Evolutionary conservation across 1,140 invertebrate species (phyloP), one percentile per base, ranked within the genome.

Genomic region (Drosophila lacteicornis): DNA sequence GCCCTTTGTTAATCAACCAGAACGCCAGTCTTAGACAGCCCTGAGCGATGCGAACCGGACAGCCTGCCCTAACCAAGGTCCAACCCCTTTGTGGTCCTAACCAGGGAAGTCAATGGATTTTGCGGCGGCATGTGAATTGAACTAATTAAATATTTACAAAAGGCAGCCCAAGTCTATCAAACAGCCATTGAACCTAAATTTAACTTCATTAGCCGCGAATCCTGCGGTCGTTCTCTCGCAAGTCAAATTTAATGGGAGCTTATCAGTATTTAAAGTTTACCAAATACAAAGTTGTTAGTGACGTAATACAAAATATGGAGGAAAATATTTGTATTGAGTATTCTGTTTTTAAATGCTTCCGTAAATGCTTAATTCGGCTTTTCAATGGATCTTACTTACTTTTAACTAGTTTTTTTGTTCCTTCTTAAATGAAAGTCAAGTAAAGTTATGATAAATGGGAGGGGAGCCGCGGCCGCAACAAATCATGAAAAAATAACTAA

Each of bases 101-200:
- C 30, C n/a, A 11, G 15, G 4, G 58, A 17, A 65, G 82, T 78
- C 79, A 70, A 86, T 85, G 49, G 60, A 86, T 58, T 50, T 60
- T 81, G 82, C 46, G 82, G 82, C 61, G 43, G 51, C 61, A 67
- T 46, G 80, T 71, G 75, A 84, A 90, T 84, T 78, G 59, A 78
- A 71, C 80, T 80, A 88, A 87, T 87, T 83, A 88, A 90, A 88
- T 87, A 87, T 87, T 87, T 77, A 88, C 84, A 80, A 83, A 65
- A 60, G 68, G 66, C 46, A 51, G 30, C 47, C 30, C 17, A 42
- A 25, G 58, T 30, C 51, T 55, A 79, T 76, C 63, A 78, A 51
- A 56, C 55, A 50, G 33, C 13, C 43, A 60, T 70, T 59, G 69
- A 71, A 59, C 33, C 30, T 12, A n/a, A n/a, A 17, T 59, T 70